Evolutionary conservation across 2,888 invertebrate species (phyloP), one percentile per base, ranked within the genome.

Genomic region (Macaria liturata): DNA sequence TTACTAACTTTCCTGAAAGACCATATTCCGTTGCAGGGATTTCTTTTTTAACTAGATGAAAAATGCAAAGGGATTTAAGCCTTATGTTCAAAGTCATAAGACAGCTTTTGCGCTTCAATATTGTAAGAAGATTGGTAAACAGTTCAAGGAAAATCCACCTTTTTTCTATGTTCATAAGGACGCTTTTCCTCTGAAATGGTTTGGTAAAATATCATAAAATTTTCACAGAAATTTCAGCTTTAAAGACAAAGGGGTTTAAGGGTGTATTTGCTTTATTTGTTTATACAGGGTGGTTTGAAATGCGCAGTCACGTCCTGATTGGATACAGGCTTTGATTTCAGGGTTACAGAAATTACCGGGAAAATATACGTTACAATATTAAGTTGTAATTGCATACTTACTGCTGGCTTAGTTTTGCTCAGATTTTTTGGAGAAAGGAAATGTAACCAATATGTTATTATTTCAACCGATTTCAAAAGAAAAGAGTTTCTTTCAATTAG

Each of bases 321-420:
- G 58, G 49, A 59, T 5, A 32, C 34, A 45, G 57, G 57, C 44
- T 59, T 59, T 59, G 54, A 50, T 54, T 53, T 54, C 46, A 43
- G 53, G 52, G 48, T 53, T 40, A 9, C 42, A 37, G 9, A 44
- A 49, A 49, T 40, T 48, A 52, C 9, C 6, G 20, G 9, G 47
- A 42, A 54, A 44, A 49, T 44, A 49, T 32, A 31, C n/a, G 8
- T 1, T 37, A 48, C 4, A 31, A 31, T 31, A 40, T 49, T 49
- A 31, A 3, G 39, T 6, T n/a, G 40, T 39, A 32, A 40, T 49
- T 37, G 20, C 0, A 48, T 9, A 9, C 9, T 30, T 39, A 48
- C 30, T 39, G 34, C 30, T 39, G 34, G 34, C 34, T 37, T 37
- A 37, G 34, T 37, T 37, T 37, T 4, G 1, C 7, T 37, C 1